Conservation (phyloP, 2,888 invertebrate species). For the Hirtodrosophila trivittata region DNA sequence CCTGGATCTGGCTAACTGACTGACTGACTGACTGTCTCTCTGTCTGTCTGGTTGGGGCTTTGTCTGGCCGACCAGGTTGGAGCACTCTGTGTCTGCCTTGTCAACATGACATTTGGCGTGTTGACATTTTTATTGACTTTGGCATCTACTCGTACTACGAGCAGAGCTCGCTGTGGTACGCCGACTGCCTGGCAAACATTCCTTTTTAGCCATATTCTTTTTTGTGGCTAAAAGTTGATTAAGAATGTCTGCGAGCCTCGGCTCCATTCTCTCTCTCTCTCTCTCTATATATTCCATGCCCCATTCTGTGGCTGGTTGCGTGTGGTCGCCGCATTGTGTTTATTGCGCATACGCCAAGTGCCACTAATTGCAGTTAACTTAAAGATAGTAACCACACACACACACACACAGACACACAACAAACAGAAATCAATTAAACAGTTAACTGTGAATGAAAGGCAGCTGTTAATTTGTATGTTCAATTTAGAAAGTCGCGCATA, state of each 20-base stretch:
- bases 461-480: slow-evolving; percentile 49
- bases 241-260: slow-evolving; percentile 56
- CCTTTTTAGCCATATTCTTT: slow-evolving; percentile 17
- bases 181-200: slow-evolving; percentile 32
- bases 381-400: slow-evolving; percentile 15
- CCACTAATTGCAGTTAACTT: slow-evolving; percentile 56
- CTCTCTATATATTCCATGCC: background rate
- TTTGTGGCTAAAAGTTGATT: slow-evolving; percentile 58
- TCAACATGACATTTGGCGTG: slow-evolving; percentile 80
- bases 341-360: slow-evolving; percentile 75
- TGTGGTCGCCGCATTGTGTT: slow-evolving; percentile 59
- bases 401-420: slow-evolving; percentile 6
- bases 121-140: slow-evolving; percentile 80
- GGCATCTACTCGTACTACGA: slow-evolving; percentile 63
- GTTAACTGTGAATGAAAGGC: slow-evolving; percentile 58
- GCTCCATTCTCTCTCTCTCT: slow-evolving; percentile 18
- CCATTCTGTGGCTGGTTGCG: slow-evolving; percentile 33
- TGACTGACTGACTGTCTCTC: slow-evolving; percentile 25
- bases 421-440: slow-evolving; percentile 55
- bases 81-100: slow-evolving; percentile 58
- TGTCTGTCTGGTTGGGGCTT: slow-evolving; percentile 12
- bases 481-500: slow-evolving; percentile 70
- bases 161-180: slow-evolving; percentile 1
- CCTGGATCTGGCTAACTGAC: slow-evolving; percentile 28
- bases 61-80: background rate